Conservation (phyloP, 2,797 vertebrate genomes). For the Hapalemur alaotrensis region DNA sequence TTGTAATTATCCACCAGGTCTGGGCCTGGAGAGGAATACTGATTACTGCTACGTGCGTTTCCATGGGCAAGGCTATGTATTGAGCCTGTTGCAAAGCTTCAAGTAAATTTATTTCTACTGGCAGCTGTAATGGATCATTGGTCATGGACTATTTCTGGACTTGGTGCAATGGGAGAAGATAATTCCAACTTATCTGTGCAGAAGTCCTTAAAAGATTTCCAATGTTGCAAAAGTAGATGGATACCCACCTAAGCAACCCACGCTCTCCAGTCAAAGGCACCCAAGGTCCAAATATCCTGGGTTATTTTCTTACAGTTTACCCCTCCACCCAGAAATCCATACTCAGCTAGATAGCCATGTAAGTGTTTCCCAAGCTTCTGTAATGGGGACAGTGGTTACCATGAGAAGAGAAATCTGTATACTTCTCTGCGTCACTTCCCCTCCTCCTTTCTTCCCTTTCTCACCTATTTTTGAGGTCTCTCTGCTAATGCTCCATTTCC, state of each 20-base stretch:
- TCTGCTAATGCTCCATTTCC: background rate
- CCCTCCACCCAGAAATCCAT: background rate
- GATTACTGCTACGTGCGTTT: constrained; percentile 52
- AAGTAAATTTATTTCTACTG: constrained; percentile 66
- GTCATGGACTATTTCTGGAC: constrained; percentile 65
- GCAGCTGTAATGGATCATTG: constrained; percentile 66
- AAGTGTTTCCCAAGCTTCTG: background rate
- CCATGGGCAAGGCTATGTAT: constrained; percentile 26
- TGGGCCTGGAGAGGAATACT: constrained; percentile 56
- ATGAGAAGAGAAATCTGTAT: background rate
- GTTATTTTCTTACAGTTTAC: background rate
- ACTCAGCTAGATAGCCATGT: background rate
- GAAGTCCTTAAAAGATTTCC: constrained; percentile 24
- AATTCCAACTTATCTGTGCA: constrained; percentile 7
- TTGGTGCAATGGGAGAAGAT: constrained; percentile 54
- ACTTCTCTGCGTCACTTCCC: background rate
- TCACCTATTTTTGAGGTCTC: background rate
- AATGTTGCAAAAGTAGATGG: background rate
- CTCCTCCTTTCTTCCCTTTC: accelerated
- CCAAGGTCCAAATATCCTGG: background rate
- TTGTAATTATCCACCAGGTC: constrained; percentile 72
- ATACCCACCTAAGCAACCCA: too few species aligned
- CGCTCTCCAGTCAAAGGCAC: background rate
- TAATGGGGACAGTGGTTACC: background rate
- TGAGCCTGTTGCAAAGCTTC: constrained; percentile 63